Evolutionary conservation across 2,113 vertebrate genomes (phyloP), one percentile per base, ranked within the genome.

Genomic region (Ictalurus punctatus): DNA sequence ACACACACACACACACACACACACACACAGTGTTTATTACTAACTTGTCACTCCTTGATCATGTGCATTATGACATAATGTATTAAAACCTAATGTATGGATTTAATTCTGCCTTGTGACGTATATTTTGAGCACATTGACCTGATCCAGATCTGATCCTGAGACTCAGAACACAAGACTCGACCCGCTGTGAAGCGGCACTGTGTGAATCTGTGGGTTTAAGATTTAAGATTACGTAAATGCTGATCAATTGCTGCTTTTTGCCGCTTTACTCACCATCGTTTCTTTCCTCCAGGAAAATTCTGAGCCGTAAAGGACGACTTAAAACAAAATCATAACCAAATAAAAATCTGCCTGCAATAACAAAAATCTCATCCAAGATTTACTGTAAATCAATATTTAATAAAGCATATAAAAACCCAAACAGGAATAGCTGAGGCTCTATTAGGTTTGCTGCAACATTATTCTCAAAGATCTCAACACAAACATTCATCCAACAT

Each of bases 301-400:
- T 54, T n/a, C 14, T 54, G 48, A 48, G 4, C 74, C 40, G 19
- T 78, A 54, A 81, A 81, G 6, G 27, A 58, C n/a, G 10, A 19
- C 34, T 58, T 58, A 87, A 82, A 86, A 88, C 86, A 17, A 87
- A 87, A 87, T 91, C 86, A 73, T n/a, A 88, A 89, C 85, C 91
- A 90, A 92, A 89, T 91, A 82, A 87, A 82, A 59, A 87, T 91
- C 61, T 87, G 82, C 88, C 83, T 86, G 40, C 79, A 88, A 90
- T 89, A 52, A 92, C 6, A 25, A 52, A 73, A 54, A 88, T 88
- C 89, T 88, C 89, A 59, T 89, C 88, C 73, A 74, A 84, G 84
- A 89, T 91, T 89, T 89, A 89, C 85, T 91, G 79, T 90, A 90
- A 93, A 93, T 93, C 92, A 91, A 93, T 93, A 93, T 93, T 92